Base-by-base conservation (phyloP, 1,140 invertebrate species). In the Micrasema minimum region DNA sequence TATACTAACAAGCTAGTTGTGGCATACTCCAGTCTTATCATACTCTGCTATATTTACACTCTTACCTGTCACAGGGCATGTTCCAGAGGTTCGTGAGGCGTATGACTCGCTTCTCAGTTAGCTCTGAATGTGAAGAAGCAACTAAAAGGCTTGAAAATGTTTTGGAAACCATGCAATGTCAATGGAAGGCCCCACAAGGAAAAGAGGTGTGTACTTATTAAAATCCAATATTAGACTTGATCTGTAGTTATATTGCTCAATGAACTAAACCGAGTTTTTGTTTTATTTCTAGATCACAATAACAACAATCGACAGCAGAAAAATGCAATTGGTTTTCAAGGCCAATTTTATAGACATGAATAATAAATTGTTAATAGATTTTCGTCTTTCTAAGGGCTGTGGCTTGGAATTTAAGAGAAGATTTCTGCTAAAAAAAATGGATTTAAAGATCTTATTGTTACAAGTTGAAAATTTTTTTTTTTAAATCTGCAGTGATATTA, bases 331-430 rank as follows among this genome's bases (percentile, higher is more conserved):
- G 14, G 87, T 93, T 1, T 96, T 96, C 77, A 96, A 96, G 85
- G 90, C 89, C 5, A 91, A 87, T 77, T 81, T 95, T 9, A 83
- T 96, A 59, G 90, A 93, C 68, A 95, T 96, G 92, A 89, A 91
- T 77, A 88, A 89, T 43, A 90, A 91, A 76, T 88, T 96, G 65
- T 80, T 95, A 12, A 81, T 94, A 6, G 96, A 99, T 82, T 98
- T 98, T 80, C 88, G 96, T 35, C 84, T 97, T n/a, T 96, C 94
- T 5, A 92, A 96, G 86, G 96, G 97, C 69, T 96, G 96, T 85
- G 96, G 96, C 70, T 81, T 98, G 35, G 95, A 97, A 80, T 99
- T 98, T 81, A 98, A 98, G 82, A 88, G 92, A 72, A 88, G 90
- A 74, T 98, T 96, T 80, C 80, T 96, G n/a, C 89, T 90, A 78